Evolutionary conservation across 1,140 invertebrate genomes (phyloP), one percentile per base, ranked within the genome.

Genomic region (Listronotus oregonensis): DNA sequence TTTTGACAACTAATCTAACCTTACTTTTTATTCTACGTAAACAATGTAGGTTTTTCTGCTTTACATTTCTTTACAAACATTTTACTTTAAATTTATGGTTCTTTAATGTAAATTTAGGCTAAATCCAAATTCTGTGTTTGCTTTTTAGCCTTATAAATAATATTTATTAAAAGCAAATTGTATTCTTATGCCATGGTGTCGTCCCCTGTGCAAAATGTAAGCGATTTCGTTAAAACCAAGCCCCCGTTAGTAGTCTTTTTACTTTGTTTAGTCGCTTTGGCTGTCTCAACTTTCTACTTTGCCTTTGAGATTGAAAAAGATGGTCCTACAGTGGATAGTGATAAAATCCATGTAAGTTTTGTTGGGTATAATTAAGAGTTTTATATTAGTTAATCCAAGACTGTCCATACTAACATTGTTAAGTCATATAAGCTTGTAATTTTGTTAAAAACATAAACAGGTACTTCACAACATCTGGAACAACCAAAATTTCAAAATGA

Each of bases 261-360:
- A 11, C 6, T 66, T 10, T 66, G 64, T 34, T 51, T 66, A 40
- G 47, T 58, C 7, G 46, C 34, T 46, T 44, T 66, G 17, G 64
- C 56, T 7, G 56, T 52, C 6, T 66, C 55, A 1, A 66, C 64
- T 15, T 59, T 59, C 32, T 66, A 66, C 44, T 66, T 52, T 59
- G 47, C 56, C 17, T 58, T 59, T 47, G 15, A 59, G 27, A 59
- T 66, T 32, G 39, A 58, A 46, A 46, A 43, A 32, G 49, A 66
- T 51, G 56, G 27, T 17, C 49, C 56, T 12, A 42, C 37, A 9
- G 40, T 54, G 9, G 40, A 58, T 44, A 59, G 55, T 52, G 56
- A 66, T 52, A 66, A 66, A 32, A 34, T 59, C 51, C 64, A 43
- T 32, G 62, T 64, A 56, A 49, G 62, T 46, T 27, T 27, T 27